Percentiles rank a stretch among this genome's conserved stretches.
Conservation (phyloP, 2,113 vertebrate species). For the Tapirus terrestris region DNA sequence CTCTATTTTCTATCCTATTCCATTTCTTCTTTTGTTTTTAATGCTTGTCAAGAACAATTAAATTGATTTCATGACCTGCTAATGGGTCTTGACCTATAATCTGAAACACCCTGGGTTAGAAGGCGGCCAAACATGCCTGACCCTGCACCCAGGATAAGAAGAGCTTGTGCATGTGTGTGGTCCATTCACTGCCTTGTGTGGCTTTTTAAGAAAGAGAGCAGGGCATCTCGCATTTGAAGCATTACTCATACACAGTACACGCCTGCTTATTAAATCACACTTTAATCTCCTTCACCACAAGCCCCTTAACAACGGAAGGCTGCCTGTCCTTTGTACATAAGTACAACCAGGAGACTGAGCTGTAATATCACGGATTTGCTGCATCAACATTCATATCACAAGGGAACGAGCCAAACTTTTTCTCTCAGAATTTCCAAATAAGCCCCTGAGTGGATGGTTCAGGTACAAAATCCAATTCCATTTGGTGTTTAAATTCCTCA, state of each 20-base stretch:
- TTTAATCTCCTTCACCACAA: neutral
- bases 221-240: neutral
- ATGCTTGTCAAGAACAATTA: neutral
- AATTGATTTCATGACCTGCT: neutral
- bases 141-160: neutral
- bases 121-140: neutral
- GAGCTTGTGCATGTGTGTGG: accelerated
- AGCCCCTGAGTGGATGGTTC: neutral
- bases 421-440: neutral
- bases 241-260: neutral
- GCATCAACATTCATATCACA: neutral
- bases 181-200: no score
- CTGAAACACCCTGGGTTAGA: neutral
- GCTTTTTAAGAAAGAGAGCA: neutral
- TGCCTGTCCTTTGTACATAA: neutral
- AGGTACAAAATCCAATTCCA: neutral
- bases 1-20: neutral
- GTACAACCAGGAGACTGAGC: neutral
- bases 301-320: neutral
- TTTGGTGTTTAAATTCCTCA: neutral
- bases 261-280: neutral
- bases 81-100: neutral
- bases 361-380: neutral
- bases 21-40: neutral
- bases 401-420: neutral